These are phyloP conservation scores for Muntiacus muntjak DNA, from an alignment of 2,113 vertebrate genomes.

Conservation along the genomic window DNA sequence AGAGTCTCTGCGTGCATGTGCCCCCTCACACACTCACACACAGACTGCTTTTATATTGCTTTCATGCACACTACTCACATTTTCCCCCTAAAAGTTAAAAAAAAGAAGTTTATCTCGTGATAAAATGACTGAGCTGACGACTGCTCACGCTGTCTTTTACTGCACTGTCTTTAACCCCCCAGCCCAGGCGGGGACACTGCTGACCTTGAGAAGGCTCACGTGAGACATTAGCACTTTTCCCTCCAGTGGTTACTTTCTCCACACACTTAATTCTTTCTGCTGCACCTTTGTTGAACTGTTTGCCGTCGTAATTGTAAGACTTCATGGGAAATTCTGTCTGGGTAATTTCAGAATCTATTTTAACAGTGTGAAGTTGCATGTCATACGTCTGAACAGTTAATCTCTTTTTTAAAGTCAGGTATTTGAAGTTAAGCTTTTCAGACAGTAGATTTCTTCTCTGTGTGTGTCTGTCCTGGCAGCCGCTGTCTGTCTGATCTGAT, in stretches of 20 bases:
- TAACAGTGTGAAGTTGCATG: background rate
- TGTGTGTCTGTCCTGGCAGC: background rate
- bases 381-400: background rate
- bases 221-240: rapidly evolving
- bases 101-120: background rate
- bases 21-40: rapidly evolving
- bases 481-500: background rate
- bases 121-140: background rate
- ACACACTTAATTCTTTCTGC: background rate
- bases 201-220: rapidly evolving
- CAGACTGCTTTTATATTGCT: background rate
- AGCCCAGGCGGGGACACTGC: background rate
- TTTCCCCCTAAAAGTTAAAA: background rate
- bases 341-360: background rate
- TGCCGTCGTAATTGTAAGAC: background rate
- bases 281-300: background rate
- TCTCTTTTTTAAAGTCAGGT: background rate
- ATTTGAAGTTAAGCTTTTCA: background rate
- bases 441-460: background rate
- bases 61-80: background rate
- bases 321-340: background rate
- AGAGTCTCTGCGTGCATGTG: rapidly evolving
- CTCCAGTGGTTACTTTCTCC: rapidly evolving
- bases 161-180: rapidly evolving
- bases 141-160: background rate